Evolutionary conservation across 2,797 vertebrate genomes (phyloP).

Genomic region (Rallus crepitans): DNA sequence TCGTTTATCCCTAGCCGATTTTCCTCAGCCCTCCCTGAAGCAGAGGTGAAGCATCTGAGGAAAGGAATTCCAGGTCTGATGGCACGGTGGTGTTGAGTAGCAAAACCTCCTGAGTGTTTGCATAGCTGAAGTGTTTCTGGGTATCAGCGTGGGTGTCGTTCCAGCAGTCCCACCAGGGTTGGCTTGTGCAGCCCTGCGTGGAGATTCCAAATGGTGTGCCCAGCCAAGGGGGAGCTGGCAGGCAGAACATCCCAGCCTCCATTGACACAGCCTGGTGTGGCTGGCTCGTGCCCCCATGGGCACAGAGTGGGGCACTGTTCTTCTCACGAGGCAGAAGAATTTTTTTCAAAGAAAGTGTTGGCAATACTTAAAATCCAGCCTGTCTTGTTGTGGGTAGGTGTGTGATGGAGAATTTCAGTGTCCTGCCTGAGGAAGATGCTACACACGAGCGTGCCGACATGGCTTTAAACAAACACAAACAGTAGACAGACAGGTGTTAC

Average conservation of each 20-base stretch:
- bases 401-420: not conserved
- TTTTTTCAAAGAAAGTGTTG: not conserved
- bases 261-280: not conserved
- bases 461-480: rapidly evolving
- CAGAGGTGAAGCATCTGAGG: not conserved
- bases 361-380: not conserved
- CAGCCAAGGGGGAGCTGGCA: rapidly evolving
- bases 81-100: not conserved
- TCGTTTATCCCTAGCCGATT: rapidly evolving
- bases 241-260: not conserved
- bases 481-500: rapidly evolving
- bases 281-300: not conserved
- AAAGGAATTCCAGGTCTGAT: not conserved
- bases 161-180: rapidly evolving
- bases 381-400: not conserved
- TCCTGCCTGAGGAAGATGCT: not conserved
- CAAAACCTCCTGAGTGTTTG: not conserved
- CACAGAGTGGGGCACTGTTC: not conserved
- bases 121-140: not conserved
- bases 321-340: not conserved
- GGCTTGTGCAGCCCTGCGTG: not conserved
- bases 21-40: rapidly evolving
- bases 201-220: not conserved
- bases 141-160: rapidly evolving
- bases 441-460: rapidly evolving